Conservation (phyloP, 2,113 vertebrate genomes). For the Phalacrocorax pelagicus region DNA sequence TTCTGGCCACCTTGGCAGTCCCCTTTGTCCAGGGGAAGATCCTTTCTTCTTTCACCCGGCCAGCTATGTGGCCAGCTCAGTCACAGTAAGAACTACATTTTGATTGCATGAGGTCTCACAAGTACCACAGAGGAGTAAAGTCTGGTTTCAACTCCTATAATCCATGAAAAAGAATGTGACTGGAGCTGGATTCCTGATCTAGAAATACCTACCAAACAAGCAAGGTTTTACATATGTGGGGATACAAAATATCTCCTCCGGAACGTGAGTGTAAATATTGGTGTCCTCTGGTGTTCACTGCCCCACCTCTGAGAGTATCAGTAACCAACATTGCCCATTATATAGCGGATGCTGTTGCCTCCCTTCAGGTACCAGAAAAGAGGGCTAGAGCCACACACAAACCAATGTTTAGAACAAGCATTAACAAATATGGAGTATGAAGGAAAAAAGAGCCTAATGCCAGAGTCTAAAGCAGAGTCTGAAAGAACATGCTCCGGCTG, state of each 20-base stretch:
- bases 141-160: neutral
- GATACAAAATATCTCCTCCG: neutral
- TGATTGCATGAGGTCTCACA: neutral
- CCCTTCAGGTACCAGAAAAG: neutral
- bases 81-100: neutral
- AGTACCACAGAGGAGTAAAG: neutral
- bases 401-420: neutral
- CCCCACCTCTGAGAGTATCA: too few species aligned
- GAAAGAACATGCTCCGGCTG: fast-evolving
- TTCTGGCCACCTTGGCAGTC: neutral
- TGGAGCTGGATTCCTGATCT: neutral
- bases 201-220: neutral
- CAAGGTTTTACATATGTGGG: neutral
- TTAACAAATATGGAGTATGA: neutral
- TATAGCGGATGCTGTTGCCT: neutral
- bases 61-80: neutral
- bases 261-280: neutral
- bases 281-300: neutral
- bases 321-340: neutral
- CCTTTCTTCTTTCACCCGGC: neutral
- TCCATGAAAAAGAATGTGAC: neutral
- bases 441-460: neutral
- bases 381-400: neutral
- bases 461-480: neutral
- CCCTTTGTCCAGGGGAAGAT: neutral